A percentile compares a stretch with the other conserved stretches of the same genome.
These are phyloP conservation scores for Brachionus sp. DNA, from an alignment of 1,140 invertebrate genomes.

Conservation along the genomic window DNA sequence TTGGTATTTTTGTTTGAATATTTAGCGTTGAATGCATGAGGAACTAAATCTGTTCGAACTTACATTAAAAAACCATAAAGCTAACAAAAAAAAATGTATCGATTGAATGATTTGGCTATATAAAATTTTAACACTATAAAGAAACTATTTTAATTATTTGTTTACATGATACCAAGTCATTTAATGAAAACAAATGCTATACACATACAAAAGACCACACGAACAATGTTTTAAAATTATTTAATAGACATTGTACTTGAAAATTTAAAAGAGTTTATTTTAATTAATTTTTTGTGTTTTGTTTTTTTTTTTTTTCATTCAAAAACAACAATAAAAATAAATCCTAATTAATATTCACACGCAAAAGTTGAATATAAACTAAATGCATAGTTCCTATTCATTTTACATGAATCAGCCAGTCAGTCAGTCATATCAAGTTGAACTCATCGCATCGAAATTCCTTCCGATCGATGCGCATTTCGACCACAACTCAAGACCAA, in stretches of 20 bases:
- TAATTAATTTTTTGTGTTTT: slow-evolving; percentile 3
- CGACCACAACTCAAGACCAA: slow-evolving; percentile 18
- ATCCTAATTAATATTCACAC: slow-evolving; percentile 36
- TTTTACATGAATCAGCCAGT: background rate
- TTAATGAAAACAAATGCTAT: background rate
- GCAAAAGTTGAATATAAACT: slow-evolving; percentile 5
- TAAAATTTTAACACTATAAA: background rate
- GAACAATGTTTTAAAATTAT: background rate
- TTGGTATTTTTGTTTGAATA: too few species aligned
- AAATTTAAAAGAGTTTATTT: background rate
- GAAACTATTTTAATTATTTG: slow-evolving; percentile 31
- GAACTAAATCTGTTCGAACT: background rate
- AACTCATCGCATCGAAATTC: slow-evolving; percentile 17
- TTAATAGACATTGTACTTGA: background rate
- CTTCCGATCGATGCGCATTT: slow-evolving; percentile 5
- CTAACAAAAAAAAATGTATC: background rate
- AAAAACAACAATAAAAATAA: background rate
- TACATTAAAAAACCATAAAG: background rate
- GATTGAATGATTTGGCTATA: background rate
- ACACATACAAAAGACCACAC: background rate
- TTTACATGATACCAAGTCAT: slow-evolving; percentile 32
- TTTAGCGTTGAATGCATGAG: background rate
- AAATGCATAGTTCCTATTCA: slow-evolving; percentile 27
- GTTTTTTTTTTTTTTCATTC: too few species aligned
- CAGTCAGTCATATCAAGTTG: background rate